These are phyloP conservation scores for Acropternis orthonyx DNA, from an alignment of 2,797 vertebrate genomes.

Conservation along the genomic window DNA sequence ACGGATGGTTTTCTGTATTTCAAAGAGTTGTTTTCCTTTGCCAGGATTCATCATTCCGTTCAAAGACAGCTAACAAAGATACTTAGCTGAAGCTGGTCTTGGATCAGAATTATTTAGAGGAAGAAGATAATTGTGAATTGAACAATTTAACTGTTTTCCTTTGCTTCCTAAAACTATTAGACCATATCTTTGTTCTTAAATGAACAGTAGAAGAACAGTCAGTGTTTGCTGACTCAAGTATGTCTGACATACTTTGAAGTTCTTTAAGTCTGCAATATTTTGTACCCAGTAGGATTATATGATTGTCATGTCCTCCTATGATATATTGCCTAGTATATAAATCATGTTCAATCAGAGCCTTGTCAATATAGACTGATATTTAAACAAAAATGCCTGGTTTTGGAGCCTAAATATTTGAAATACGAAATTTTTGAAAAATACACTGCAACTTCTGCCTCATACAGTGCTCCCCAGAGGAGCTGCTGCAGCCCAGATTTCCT, in stretches of 20 bases:
- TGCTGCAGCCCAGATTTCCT: not conserved
- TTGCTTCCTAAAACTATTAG: not conserved
- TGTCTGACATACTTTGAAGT: not conserved
- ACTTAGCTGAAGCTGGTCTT: not conserved
- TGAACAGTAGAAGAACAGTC: not conserved
- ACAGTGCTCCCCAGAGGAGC: not conserved
- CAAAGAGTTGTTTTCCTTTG: not conserved
- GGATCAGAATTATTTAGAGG: not conserved
- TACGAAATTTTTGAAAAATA: not conserved
- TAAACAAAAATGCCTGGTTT: not conserved
- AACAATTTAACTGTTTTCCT: not conserved
- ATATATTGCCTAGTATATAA: not conserved
- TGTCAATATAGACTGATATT: not conserved
- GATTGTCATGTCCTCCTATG: not conserved
- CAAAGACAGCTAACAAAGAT: not conserved
- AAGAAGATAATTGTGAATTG: not conserved
- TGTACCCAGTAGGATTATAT: not conserved
- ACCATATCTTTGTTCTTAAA: not conserved
- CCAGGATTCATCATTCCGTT: not conserved
- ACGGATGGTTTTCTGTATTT: conserved; percentile 11
- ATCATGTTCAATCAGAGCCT: not conserved
- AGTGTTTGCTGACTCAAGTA: not conserved
- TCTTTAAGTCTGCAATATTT: not conserved
- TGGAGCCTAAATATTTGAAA: not conserved
- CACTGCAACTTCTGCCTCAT: not conserved